Conservation (phyloP, 2,888 invertebrate species). For the Ormyrus labotus region DNA sequence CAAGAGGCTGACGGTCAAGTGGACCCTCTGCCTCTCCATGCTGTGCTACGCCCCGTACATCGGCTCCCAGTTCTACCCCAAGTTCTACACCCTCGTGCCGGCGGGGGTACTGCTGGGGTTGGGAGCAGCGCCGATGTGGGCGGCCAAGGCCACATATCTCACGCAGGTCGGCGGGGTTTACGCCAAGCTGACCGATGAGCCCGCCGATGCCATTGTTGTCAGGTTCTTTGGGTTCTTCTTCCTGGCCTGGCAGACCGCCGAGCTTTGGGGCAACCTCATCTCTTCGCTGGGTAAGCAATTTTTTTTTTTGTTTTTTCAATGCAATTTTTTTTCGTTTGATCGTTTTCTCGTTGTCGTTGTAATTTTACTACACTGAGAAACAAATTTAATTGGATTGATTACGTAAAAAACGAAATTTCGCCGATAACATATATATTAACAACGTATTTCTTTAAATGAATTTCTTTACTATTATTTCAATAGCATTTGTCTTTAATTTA, state of each 20-base stretch:
- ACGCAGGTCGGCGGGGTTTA: constrained; percentile 95
- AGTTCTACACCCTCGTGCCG: constrained; percentile 94
- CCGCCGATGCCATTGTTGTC: constrained; percentile 94
- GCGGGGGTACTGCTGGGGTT: constrained; percentile 95
- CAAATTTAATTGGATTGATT: no score
- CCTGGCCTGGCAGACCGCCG: constrained; percentile 97
- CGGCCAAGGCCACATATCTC: constrained; percentile 97
- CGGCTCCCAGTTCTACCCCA: constrained; percentile 94
- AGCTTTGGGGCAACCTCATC: constrained; percentile 96
- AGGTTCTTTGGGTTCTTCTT: constrained; percentile 99
- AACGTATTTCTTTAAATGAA: no score
- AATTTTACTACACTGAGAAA: no score
- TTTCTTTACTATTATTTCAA: no score
- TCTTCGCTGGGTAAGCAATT: constrained; percentile 88
- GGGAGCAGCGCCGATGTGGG: constrained; percentile 98
- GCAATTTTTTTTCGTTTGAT: no score
- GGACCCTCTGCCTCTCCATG: constrained; percentile 95
- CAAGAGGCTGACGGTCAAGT: constrained; percentile 95
- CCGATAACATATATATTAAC: no score
- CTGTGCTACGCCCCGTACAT: constrained; percentile 96
- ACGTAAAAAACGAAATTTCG: no score
- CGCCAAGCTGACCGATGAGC: constrained; percentile 90
- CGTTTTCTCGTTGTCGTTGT: no score
- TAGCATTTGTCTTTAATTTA: no score
- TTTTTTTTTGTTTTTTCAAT: background rate